Percentiles rank a stretch among this genome's conserved stretches.
Conservation (phyloP, 2,888 invertebrate species). For the Rhorus exstirpatorius region DNA sequence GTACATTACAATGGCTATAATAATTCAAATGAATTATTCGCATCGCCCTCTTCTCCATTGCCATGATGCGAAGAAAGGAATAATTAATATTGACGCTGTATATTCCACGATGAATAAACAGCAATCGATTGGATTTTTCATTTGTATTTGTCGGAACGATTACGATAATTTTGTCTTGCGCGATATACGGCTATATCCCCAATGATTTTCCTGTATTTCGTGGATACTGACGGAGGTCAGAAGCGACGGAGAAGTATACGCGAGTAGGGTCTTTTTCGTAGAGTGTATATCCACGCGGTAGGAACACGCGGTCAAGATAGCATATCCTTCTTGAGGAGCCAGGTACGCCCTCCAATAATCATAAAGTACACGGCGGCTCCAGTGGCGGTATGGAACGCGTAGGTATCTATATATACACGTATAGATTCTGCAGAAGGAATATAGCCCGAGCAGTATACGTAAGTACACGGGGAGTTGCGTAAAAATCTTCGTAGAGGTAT, state of each 20-base stretch:
- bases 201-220: constrained; percentile 59
- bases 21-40: constrained; percentile 59
- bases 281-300: constrained; percentile 54
- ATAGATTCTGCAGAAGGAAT: constrained; percentile 48
- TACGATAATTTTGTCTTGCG: constrained; percentile 57
- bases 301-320: constrained; percentile 67
- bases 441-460: constrained; percentile 67
- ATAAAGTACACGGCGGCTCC: constrained; percentile 77
- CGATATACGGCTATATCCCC: constrained; percentile 20
- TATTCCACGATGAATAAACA: constrained; percentile 22
- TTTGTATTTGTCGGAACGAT: constrained; percentile 26
- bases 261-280: constrained; percentile 45
- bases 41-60: constrained; percentile 9
- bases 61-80: neutral
- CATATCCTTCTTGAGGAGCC: constrained; percentile 73
- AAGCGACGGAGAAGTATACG: constrained; percentile 60
- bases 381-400: constrained; percentile 66
- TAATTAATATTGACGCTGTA: constrained; percentile 1
- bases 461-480: constrained; percentile 74
- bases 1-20: neutral
- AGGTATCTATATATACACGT: constrained; percentile 48
- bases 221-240: constrained; percentile 62
- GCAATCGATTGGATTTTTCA: constrained; percentile 29
- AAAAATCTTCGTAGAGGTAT: constrained; percentile 77
- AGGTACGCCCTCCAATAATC: constrained; percentile 82